phyloP scores from a whole-genome alignment of 2,797 vertebrate genomes.

The Falco rusticolus region DNA sequence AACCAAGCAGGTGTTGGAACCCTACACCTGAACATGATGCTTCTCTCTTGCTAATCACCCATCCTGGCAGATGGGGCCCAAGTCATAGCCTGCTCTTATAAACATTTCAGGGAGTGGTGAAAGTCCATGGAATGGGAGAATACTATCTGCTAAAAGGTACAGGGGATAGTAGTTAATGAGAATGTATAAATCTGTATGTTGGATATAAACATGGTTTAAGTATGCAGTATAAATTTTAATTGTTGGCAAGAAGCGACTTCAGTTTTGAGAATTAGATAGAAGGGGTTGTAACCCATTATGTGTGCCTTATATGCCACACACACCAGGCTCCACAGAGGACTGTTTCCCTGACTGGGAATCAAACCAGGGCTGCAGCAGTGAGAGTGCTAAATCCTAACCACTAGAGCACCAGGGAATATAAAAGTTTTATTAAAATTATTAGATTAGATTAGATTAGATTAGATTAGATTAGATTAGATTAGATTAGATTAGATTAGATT shows the following conservation, averaged over 20 bases:
- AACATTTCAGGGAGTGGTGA: background rate
- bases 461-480: background rate
- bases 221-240: background rate
- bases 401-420: background rate
- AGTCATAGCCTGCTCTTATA: background rate
- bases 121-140: background rate
- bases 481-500: background rate
- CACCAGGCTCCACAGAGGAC: fast-evolving
- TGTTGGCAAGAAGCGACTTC: background rate
- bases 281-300: fast-evolving
- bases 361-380: conserved; percentile 47
- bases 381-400: conserved; percentile 18
- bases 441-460: background rate
- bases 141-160: background rate
- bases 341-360: conserved; percentile 45
- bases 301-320: fast-evolving
- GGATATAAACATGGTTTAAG: background rate
- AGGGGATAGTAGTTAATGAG: background rate
- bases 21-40: background rate
- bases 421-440: fast-evolving
- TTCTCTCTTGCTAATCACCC: background rate
- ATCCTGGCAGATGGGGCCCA: background rate
- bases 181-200: background rate
- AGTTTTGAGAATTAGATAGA: background rate
- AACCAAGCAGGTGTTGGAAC: background rate